phyloP scores from a whole-genome alignment of 2,113 vertebrate species.

The Panurus biarmicus region DNA sequence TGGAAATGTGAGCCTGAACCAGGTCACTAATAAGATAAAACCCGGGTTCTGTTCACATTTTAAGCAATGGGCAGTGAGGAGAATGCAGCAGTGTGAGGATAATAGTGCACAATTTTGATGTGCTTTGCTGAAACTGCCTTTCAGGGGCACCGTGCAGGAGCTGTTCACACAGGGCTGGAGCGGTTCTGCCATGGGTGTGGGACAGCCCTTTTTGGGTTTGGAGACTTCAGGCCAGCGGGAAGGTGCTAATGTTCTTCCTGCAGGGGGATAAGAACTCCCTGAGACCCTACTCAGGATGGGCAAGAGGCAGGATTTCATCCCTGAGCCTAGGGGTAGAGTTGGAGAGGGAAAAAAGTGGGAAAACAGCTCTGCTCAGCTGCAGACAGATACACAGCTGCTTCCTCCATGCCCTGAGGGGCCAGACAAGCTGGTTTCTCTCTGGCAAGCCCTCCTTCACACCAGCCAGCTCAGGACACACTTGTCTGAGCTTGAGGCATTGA shows the following conservation, averaged over 20 bases:
- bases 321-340: not conserved
- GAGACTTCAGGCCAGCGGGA: not conserved
- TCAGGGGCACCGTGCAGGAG: fast-evolving
- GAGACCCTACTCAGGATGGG: not conserved
- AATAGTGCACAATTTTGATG: not conserved
- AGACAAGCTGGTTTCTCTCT: not conserved
- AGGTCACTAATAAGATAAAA: not conserved
- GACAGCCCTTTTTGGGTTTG: not conserved
- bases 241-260: not conserved
- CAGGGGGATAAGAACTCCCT: not conserved
- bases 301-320: not conserved
- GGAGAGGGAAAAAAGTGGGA: not conserved
- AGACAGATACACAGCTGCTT: not conserved
- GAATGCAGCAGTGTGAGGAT: not conserved
- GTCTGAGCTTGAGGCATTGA: not conserved
- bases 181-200: not conserved
- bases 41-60: not conserved
- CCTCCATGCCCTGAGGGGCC: not conserved
- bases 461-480: not conserved
- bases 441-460: not conserved
- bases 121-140: not conserved
- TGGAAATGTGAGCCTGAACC: not conserved
- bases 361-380: not conserved
- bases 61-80: not conserved
- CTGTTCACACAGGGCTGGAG: not conserved